These are phyloP conservation scores for Elaeidobius kamerunicus DNA, from an alignment of 2,888 invertebrate species.

Conservation along the genomic window DNA sequence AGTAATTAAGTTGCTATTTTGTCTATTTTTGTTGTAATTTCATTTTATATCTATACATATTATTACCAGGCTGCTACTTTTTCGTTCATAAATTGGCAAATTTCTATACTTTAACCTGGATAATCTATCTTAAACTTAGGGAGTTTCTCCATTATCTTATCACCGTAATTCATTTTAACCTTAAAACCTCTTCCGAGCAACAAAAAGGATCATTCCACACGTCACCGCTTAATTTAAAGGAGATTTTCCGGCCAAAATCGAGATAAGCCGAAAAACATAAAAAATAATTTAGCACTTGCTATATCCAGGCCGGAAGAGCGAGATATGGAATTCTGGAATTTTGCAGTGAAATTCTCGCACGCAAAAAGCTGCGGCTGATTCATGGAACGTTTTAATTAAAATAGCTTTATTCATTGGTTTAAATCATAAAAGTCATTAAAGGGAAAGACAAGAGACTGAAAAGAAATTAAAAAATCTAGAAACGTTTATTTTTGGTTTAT, in stretches of 20 bases:
- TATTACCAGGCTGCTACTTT: too few species aligned
- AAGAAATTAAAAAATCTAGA: too few species aligned
- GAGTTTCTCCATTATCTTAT: slow-evolving; percentile 3
- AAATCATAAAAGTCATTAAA: too few species aligned
- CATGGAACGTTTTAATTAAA: background rate
- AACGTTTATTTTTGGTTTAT: too few species aligned
- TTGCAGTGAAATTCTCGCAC: slow-evolving; percentile 7
- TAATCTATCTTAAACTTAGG: too few species aligned
- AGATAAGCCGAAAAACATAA: slow-evolving; percentile 12
- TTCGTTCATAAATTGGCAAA: too few species aligned
- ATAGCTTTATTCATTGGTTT: background rate
- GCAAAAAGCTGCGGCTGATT: background rate
- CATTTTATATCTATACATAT: too few species aligned
- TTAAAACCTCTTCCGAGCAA: background rate
- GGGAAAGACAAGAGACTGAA: too few species aligned
- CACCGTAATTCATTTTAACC: background rate
- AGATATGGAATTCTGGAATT: slow-evolving; percentile 5
- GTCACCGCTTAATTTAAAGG: slow-evolving; percentile 19
- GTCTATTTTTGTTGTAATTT: too few species aligned
- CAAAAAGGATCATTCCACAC: slow-evolving; percentile 1
- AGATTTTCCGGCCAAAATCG: slow-evolving; percentile 21
- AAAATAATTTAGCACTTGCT: slow-evolving; percentile 20
- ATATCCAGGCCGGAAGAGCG: slow-evolving; percentile 11
- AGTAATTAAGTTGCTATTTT: too few species aligned
- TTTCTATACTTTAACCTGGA: too few species aligned